Evolutionary conservation across 2,888 invertebrate genomes (phyloP).

Genomic region (Tricholauxania praeusta): DNA sequence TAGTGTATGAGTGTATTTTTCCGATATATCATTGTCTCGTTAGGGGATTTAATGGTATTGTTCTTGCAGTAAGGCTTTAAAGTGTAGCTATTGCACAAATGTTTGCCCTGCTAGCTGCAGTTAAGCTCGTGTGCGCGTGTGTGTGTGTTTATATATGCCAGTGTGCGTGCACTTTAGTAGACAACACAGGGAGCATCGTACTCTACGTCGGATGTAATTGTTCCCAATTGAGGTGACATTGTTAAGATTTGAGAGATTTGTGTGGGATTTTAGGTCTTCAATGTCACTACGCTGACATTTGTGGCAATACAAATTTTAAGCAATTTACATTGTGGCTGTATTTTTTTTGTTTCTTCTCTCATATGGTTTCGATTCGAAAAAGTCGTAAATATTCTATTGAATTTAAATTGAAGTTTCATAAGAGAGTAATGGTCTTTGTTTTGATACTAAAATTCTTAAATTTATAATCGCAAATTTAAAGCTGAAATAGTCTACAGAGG

Average conservation of each 20-base stretch:
- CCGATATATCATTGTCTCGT: conserved; percentile 19
- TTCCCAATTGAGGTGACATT: conserved; percentile 18
- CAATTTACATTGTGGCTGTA: not conserved
- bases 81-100: not conserved
- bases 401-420: too few species aligned
- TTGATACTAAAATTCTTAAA: too few species aligned
- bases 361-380: not conserved
- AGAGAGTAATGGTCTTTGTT: too few species aligned
- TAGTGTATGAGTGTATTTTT: not conserved
- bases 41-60: conserved; percentile 21
- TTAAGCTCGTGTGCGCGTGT: not conserved
- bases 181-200: not conserved
- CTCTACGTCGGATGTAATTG: not conserved
- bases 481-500: too few species aligned
- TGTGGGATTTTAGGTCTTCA: conserved; percentile 10
- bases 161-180: not conserved
- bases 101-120: not conserved
- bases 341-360: not conserved
- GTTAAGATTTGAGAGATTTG: conserved; percentile 4
- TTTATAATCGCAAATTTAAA: too few species aligned
- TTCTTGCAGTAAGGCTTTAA: not conserved
- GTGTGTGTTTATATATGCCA: not conserved
- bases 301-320: not conserved
- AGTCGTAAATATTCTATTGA: too few species aligned
- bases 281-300: not conserved